Evolutionary conservation across 2,797 vertebrate genomes (phyloP), one percentile per base, ranked within the genome.

Genomic region (Typhlichthys eigenmanni): DNA sequence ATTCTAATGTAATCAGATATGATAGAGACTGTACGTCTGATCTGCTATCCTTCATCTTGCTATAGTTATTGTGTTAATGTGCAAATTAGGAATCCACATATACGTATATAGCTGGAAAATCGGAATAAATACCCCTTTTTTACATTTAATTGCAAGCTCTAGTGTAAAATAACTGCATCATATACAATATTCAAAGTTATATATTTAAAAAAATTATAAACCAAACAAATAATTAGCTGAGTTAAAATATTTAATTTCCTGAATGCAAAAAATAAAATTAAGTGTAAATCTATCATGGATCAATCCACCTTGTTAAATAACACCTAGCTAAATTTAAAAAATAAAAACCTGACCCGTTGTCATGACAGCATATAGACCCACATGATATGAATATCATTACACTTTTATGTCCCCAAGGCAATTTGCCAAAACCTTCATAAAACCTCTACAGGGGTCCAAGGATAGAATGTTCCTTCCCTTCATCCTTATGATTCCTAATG

Each of bases 11-110:
- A 71, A 55, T 38, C 3, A 71, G 59, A 87, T 66, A 66, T 57
- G 55, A 76, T 75, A 55, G 58, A 49, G 51, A 70, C 63, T 58
- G 55, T 74, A 38, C 52, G 60, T 61, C 65, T 72, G 67, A 84
- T 60, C 71, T 72, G 82, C 75, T 16, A 13, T 43, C 38, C 64
- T 60, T 79, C 7, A 48, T 79, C 82, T 87, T 89, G 85, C 85
- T 85, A 88, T 89, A 89, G 85, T 88, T 80, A 82, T 5, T 62
- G 77, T 83, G 82, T 86, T 86, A 86, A 88, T 90, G 88, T 92
- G 88, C 89, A 92, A 92, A 91, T 84, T 71, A 89, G 85, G 59
- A 78, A 85, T 76, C 72, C 83, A 60, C 79, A 81, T 72, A 58
- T 72, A 24, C 24, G 3, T 24, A 68, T 48, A 74, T 16, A 76